A percentile compares a stretch with the other conserved stretches of the same genome.
Evolutionary conservation across 1,140 invertebrate species (phyloP).

Genomic region (Diorhabda elongata): DNA sequence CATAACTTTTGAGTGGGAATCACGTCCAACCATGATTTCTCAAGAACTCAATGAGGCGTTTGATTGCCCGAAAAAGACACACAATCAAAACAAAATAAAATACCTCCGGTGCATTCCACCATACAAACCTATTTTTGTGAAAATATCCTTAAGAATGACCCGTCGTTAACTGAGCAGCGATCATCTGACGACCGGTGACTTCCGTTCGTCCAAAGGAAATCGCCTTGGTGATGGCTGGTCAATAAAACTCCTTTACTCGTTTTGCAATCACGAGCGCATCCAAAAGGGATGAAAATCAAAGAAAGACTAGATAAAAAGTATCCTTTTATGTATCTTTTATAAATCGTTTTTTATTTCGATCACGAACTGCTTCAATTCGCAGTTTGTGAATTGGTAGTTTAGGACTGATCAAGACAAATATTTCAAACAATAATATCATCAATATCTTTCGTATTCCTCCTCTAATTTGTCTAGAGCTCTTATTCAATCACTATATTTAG

Average conservation of each 20-base stretch:
- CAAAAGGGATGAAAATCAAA: neutral
- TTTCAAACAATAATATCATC: too few relatives aligned
- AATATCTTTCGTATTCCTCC: too few relatives aligned
- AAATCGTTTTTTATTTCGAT: too few relatives aligned
- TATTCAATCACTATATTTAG: too few relatives aligned
- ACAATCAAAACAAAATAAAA: neutral
- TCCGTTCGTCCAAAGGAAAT: neutral
- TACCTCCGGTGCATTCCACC: neutral
- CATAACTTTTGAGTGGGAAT: neutral
- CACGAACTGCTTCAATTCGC: too few relatives aligned
- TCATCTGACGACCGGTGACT: neutral
- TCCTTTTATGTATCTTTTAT: too few relatives aligned
- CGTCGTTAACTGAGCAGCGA: neutral
- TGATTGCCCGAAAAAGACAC: neutral
- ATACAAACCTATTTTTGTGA: neutral
- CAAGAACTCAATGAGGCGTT: neutral
- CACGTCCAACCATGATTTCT: neutral
- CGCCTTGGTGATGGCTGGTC: neutral
- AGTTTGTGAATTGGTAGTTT: too few relatives aligned
- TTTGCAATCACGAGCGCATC: neutral
- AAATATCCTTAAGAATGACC: slow-evolving; percentile 1
- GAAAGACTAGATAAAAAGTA: too few relatives aligned
- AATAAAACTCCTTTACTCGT: neutral
- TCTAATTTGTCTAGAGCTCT: too few relatives aligned
- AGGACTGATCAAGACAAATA: too few relatives aligned